Evolutionary conservation across 2,888 invertebrate species (phyloP).

Genomic region (Conops quadrifasciatus): DNA sequence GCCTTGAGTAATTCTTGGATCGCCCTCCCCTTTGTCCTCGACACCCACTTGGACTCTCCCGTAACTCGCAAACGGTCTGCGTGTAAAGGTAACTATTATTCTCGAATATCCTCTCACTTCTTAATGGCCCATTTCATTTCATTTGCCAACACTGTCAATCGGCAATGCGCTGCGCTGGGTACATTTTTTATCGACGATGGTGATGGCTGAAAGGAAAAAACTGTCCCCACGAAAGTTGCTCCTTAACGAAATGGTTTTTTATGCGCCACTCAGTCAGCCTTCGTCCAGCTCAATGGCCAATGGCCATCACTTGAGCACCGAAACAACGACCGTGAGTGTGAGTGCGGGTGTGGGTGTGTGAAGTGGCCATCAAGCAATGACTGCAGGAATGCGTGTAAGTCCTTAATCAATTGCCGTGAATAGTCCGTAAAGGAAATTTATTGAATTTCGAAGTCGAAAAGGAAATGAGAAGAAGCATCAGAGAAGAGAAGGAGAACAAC

Average conservation of each 20-base stretch:
- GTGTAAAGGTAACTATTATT: not conserved
- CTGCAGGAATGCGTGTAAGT: constrained; percentile 41
- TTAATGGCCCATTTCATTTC: constrained; percentile 35
- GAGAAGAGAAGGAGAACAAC: constrained; percentile 3
- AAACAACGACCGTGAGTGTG: constrained; percentile 38
- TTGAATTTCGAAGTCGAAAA: constrained; percentile 44
- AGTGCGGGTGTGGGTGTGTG: constrained; percentile 39
- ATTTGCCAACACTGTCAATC: constrained; percentile 44
- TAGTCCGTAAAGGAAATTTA: constrained; percentile 54
- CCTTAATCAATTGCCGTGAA: constrained; percentile 47
- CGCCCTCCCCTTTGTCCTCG: not conserved
- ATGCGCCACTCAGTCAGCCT: constrained; percentile 36
- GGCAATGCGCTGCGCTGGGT: constrained; percentile 40
- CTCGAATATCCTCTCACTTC: constrained; percentile 1
- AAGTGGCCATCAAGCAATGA: constrained; percentile 29
- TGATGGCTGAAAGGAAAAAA: constrained; percentile 25
- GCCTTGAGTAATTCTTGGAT: constrained; percentile 34
- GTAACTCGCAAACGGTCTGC: not conserved
- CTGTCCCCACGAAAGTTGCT: constrained; percentile 46
- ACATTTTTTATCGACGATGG: constrained; percentile 40
- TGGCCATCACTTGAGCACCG: constrained; percentile 20
- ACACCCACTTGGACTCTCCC: not conserved
- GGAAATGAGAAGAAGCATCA: constrained; percentile 18
- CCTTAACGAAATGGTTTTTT: constrained; percentile 53
- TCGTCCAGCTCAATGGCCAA: constrained; percentile 33